Evolutionary conservation across 2,888 invertebrate genomes (phyloP).

Genomic region (Neoascia interrupta): DNA sequence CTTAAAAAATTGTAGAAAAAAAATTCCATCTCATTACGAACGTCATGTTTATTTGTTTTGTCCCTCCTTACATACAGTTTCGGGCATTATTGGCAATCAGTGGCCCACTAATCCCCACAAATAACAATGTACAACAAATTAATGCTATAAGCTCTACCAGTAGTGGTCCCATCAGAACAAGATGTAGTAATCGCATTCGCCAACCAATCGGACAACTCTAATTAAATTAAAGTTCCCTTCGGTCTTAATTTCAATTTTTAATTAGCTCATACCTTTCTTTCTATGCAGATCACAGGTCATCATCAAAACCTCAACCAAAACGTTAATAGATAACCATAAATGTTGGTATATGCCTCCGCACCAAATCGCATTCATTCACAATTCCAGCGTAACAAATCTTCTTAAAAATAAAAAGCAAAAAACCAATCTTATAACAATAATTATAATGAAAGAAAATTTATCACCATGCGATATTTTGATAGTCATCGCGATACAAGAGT

Average conservation of each 20-base stretch:
- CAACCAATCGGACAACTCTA: constrained; percentile 29
- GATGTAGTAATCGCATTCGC: constrained; percentile 25
- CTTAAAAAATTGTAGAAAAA: too few species aligned
- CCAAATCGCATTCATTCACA: constrained; percentile 52
- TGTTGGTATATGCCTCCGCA: constrained; percentile 4
- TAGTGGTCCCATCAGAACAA: constrained; percentile 4
- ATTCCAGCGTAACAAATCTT: constrained; percentile 38
- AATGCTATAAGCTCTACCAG: constrained; percentile 1
- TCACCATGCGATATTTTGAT: constrained; percentile 51
- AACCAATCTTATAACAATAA: constrained; percentile 24
- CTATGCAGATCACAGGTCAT: constrained; percentile 44
- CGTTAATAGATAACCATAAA: background rate
- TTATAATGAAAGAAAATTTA: constrained; percentile 48
- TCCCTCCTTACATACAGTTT: constrained; percentile 2
- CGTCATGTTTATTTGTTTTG: background rate
- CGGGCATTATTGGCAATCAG: constrained; percentile 18
- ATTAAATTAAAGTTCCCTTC: constrained; percentile 15
- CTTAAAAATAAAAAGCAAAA: constrained; percentile 28
- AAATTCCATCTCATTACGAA: constrained; percentile 9
- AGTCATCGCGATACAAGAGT: constrained; percentile 46
- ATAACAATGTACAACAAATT: constrained; percentile 14
- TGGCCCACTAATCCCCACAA: constrained; percentile 5
- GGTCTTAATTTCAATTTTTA: constrained; percentile 11
- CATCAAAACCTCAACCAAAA: constrained; percentile 5
- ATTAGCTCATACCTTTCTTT: constrained; percentile 27